These are phyloP conservation scores for Smutsia temminckii DNA, from an alignment of 2,797 vertebrate genomes.

Conservation along the genomic window DNA sequence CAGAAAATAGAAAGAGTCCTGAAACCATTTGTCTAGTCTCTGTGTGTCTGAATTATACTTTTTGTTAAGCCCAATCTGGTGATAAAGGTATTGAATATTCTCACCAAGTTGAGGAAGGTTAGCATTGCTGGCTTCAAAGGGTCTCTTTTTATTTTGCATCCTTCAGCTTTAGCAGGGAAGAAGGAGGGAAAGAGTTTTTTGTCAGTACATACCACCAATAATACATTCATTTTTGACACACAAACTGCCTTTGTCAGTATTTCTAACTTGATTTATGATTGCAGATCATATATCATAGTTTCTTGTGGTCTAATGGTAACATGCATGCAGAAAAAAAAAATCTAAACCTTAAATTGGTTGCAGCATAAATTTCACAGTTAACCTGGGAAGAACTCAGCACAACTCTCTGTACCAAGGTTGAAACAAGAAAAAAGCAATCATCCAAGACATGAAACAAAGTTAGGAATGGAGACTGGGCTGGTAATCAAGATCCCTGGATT, in stretches of 20 bases:
- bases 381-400: conserved; percentile 13
- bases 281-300: conserved; percentile 53
- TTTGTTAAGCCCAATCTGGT: conserved; percentile 53
- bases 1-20: conserved; percentile 6
- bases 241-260: conserved; percentile 54
- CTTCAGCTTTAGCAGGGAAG: background rate
- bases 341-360: conserved; percentile 62
- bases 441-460: conserved; percentile 4
- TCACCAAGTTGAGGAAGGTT: conserved; percentile 61
- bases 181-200: conserved; percentile 33
- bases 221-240: conserved; percentile 45
- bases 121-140: conserved; percentile 67
- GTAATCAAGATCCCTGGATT: background rate
- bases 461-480: background rate
- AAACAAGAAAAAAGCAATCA: conserved; percentile 11
- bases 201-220: background rate
- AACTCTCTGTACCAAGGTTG: conserved; percentile 35
- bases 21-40: conserved; percentile 6
- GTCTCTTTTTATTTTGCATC: conserved; percentile 43
- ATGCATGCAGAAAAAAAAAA: conserved; percentile 56
- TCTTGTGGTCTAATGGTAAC: conserved; percentile 25
- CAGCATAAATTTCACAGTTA: conserved; percentile 60
- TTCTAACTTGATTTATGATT: conserved; percentile 67
- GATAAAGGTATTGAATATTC: conserved; percentile 69
- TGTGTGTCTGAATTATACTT: conserved; percentile 68